phyloP scores from a whole-genome alignment of 2,113 vertebrate genomes.

The Anhinga rufa region DNA sequence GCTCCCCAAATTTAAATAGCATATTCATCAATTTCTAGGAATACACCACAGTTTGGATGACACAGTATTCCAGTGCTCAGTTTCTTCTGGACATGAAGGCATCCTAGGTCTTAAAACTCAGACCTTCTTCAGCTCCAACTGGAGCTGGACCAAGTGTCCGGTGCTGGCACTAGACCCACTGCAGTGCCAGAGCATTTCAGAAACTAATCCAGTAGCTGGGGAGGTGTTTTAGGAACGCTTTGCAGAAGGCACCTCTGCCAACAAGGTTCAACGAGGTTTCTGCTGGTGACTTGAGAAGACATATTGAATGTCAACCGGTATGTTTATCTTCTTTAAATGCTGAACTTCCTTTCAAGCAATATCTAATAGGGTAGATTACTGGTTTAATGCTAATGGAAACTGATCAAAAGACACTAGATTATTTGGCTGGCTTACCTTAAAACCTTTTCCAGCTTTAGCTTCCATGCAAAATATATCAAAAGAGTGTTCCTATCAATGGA shows the following conservation, averaged over 20 bases:
- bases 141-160: not conserved
- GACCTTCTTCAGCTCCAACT: not conserved
- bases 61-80: not conserved
- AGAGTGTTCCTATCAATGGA: not conserved
- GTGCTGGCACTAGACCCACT: not conserved
- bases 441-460: conserved; percentile 23
- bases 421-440: conserved; percentile 35
- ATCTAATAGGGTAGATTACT: conserved; percentile 16
- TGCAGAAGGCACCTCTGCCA: conserved; percentile 4
- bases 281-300: conserved; percentile 6
- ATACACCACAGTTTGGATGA: not conserved
- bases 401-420: conserved; percentile 37
- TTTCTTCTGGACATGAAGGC: conserved; percentile 19
- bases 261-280: not conserved
- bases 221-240: conserved; percentile 2
- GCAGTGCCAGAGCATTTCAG: not conserved
- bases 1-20: not conserved
- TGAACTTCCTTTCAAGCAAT: conserved; percentile 27
- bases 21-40: conserved; percentile 31
- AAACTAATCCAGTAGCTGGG: not conserved
- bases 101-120: not conserved
- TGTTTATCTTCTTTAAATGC: conserved; percentile 47
- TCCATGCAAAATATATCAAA: conserved; percentile 32
- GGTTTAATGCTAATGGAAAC: conserved; percentile 43
- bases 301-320: conserved; percentile 19